Conservation (phyloP, 2,113 vertebrate species). For the Gymnarchus niloticus region DNA sequence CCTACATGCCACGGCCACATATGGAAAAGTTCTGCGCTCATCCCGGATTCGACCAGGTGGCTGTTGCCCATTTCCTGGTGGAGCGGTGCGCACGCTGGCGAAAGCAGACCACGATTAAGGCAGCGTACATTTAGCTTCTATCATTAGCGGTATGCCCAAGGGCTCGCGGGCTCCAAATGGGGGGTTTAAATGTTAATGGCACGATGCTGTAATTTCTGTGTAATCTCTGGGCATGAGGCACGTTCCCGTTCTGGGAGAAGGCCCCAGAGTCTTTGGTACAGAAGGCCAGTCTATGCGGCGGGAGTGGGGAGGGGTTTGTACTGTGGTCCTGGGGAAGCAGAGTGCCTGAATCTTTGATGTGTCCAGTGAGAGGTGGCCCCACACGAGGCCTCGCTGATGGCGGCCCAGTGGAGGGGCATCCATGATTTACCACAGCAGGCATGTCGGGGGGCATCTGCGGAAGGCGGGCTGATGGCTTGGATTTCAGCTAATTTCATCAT, state of each 20-base stretch:
- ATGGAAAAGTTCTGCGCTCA: background rate
- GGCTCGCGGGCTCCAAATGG: slow-evolving; percentile 22
- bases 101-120: background rate
- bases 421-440: slow-evolving; percentile 65
- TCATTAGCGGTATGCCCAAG: slow-evolving; percentile 16
- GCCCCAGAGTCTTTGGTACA: slow-evolving; percentile 7
- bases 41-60: background rate
- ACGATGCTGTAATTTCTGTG: slow-evolving; percentile 40
- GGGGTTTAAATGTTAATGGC: slow-evolving; percentile 43
- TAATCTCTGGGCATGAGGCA: slow-evolving; percentile 33
- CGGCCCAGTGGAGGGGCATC: slow-evolving; percentile 46
- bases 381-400: slow-evolving; percentile 25
- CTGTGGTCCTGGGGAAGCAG: background rate
- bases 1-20: too few relatives aligned
- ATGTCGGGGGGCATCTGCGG: slow-evolving; percentile 52
- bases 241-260: background rate
- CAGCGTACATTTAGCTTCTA: slow-evolving; percentile 25
- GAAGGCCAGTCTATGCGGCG: slow-evolving; percentile 13
- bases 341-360: slow-evolving; percentile 63
- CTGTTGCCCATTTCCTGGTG: slow-evolving; percentile 32
- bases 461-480: slow-evolving; percentile 53
- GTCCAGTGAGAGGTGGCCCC: slow-evolving; percentile 41
- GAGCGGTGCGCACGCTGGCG: slow-evolving; percentile 24
- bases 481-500: slow-evolving; percentile 73
- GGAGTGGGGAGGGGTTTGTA: slow-evolving; percentile 7